Percentiles rank a stretch among this genome's conserved stretches.
Conservation (phyloP, 2,797 vertebrate genomes). For the Myoxocephalus aenaeus region DNA sequence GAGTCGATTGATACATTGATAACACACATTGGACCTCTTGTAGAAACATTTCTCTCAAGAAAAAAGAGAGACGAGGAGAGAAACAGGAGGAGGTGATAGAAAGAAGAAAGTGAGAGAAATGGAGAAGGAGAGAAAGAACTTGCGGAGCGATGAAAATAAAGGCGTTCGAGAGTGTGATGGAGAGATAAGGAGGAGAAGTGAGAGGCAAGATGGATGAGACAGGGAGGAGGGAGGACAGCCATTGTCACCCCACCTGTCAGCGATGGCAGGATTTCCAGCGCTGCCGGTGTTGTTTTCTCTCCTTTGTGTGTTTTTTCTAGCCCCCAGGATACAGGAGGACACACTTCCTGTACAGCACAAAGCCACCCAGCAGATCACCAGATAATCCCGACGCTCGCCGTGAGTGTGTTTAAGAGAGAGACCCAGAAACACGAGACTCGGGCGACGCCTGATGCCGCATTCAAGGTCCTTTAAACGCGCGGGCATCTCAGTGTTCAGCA, state of each 20-base stretch:
- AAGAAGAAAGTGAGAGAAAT: background rate
- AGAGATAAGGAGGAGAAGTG: slow-evolving; percentile 22
- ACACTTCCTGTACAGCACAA: slow-evolving; percentile 70
- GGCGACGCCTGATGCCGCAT: slow-evolving; percentile 1
- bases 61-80: background rate
- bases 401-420: background rate
- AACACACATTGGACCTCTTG: no score
- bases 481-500: no score
- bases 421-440: slow-evolving; percentile 47
- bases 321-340: slow-evolving; percentile 61
- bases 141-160: background rate
- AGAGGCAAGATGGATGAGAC: slow-evolving; percentile 30
- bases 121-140: background rate
- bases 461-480: no score
- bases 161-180: slow-evolving; percentile 35
- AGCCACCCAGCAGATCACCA: slow-evolving; percentile 60
- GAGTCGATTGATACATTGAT: no score
- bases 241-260: slow-evolving; percentile 68
- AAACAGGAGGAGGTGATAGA: background rate
- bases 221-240: slow-evolving; percentile 26
- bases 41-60: background rate
- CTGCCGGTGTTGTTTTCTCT: slow-evolving; percentile 55
- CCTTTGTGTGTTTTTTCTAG: slow-evolving; percentile 66
- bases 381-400: slow-evolving; percentile 48
- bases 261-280: slow-evolving; percentile 65